phyloP scores from a whole-genome alignment of 2,113 vertebrate species.

The Tyrannus savana region DNA sequence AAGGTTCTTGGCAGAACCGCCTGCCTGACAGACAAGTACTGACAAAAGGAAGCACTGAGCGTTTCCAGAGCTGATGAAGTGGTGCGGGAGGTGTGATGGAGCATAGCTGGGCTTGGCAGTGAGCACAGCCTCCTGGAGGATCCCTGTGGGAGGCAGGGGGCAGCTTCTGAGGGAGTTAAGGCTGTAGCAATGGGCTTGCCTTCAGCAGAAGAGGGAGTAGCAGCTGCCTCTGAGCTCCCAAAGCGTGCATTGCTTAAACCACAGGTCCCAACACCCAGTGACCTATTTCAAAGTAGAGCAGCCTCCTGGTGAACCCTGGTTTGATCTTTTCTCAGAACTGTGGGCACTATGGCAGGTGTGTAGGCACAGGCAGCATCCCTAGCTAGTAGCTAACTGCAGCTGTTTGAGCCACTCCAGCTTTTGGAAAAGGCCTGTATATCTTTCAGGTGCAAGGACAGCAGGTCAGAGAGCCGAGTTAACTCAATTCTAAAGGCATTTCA shows the following conservation, averaged over 20 bases:
- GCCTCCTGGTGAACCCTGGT: constrained; percentile 1
- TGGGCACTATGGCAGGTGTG: background rate
- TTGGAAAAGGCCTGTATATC: background rate
- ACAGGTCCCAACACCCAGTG: background rate
- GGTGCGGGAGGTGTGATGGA: background rate
- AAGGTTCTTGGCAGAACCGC: constrained; percentile 17
- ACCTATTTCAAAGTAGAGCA: constrained; percentile 16
- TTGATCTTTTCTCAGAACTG: background rate
- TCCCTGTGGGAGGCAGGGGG: rapidly evolving
- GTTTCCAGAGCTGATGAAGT: background rate
- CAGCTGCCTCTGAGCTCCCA: background rate
- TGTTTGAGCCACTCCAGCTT: background rate
- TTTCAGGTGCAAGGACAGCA: background rate
- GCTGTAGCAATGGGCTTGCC: background rate
- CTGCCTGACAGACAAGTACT: constrained; percentile 14
- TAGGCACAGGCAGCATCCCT: background rate
- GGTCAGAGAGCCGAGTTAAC: background rate
- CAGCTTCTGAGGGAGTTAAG: background rate
- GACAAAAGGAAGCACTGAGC: background rate
- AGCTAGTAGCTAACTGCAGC: background rate
- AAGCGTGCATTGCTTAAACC: background rate
- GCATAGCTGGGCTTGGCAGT: background rate
- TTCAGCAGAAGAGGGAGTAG: background rate
- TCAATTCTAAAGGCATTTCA: background rate
- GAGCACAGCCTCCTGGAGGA: background rate